These are phyloP conservation scores for Paralinhomoeus sp. DNA, from an alignment of 2,888 invertebrate genomes.

Conservation along the genomic window DNA sequence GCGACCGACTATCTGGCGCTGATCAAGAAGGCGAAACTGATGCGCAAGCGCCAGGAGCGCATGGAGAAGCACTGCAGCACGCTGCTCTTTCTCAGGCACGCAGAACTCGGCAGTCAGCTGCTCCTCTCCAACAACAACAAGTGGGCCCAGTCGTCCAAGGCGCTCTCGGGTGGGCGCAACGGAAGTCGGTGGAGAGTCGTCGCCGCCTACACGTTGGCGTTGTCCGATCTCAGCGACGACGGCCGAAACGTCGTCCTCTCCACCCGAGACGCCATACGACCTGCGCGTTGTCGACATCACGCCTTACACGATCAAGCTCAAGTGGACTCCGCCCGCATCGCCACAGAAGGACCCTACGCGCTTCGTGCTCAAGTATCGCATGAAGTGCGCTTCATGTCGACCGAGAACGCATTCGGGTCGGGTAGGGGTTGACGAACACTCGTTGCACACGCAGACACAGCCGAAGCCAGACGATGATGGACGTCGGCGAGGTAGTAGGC, in stretches of 20 bases:
- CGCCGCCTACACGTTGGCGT: too few species aligned
- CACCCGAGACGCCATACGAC: slow-evolving; percentile 2
- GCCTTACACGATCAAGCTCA: slow-evolving; percentile 4
- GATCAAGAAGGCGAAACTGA: slow-evolving; percentile 1
- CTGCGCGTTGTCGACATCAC: slow-evolving; percentile 2
- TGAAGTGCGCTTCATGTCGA: slow-evolving; percentile 3
- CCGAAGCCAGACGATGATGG: neutral
- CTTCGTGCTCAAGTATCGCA: slow-evolving; percentile 2
- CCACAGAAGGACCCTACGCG: neutral
- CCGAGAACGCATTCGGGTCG: too few species aligned
- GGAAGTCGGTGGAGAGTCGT: neutral
- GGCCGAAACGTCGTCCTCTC: too few species aligned
- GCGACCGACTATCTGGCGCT: slow-evolving; percentile 3
- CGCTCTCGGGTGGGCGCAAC: neutral
- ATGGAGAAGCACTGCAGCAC: neutral
- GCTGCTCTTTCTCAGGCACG: neutral
- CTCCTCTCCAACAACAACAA: neutral
- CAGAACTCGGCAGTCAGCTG: neutral
- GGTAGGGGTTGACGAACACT: too few species aligned
- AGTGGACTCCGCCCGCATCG: slow-evolving; percentile 1
- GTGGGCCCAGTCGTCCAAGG: neutral
- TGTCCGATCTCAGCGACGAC: too few species aligned
- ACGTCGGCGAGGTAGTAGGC: neutral
- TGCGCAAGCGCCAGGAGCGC: neutral
- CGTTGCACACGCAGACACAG: slow-evolving; percentile 1